Conservation (phyloP, 2,113 vertebrate species). For the Pholis gunnellus region DNA sequence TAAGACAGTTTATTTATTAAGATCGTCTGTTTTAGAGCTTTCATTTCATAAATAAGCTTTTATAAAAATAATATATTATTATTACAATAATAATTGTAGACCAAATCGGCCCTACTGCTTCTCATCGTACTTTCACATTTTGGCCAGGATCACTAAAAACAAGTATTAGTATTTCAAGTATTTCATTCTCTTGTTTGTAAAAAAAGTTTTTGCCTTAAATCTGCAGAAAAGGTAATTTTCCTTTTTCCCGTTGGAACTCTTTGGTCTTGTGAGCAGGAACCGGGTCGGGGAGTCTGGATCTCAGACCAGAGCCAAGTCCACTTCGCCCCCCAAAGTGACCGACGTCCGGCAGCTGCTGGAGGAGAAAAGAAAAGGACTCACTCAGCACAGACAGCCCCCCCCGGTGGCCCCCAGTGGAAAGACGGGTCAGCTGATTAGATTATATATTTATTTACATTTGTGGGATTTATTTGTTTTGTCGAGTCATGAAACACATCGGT, state of each 20-base stretch:
- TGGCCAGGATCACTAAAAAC: too few species aligned
- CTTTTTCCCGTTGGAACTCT: not conserved
- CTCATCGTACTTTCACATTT: too few species aligned
- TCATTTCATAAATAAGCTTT: too few species aligned
- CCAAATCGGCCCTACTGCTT: too few species aligned
- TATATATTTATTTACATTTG: not conserved
- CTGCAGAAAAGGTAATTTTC: too few species aligned
- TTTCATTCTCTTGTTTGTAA: too few species aligned
- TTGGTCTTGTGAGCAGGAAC: conserved; percentile 76
- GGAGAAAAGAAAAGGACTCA: conserved; percentile 90
- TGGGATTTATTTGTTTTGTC: not conserved
- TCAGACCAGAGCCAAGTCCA: conserved; percentile 80
- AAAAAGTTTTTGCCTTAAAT: too few species aligned
- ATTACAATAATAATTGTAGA: too few species aligned
- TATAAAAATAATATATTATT: too few species aligned
- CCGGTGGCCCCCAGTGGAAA: conserved; percentile 78
- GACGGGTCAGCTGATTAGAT: conserved; percentile 82
- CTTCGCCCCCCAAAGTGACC: conserved; percentile 85
- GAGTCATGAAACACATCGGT: not conserved
- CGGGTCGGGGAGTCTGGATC: conserved; percentile 83
- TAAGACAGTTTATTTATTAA: too few species aligned
- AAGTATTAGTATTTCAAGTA: too few species aligned
- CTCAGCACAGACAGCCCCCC: conserved; percentile 77
- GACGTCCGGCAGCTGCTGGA: conserved; percentile 94
- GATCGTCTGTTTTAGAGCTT: too few species aligned